phyloP scores from a whole-genome alignment of 2,888 invertebrate species.

The Chymomyza fuscimana region DNA sequence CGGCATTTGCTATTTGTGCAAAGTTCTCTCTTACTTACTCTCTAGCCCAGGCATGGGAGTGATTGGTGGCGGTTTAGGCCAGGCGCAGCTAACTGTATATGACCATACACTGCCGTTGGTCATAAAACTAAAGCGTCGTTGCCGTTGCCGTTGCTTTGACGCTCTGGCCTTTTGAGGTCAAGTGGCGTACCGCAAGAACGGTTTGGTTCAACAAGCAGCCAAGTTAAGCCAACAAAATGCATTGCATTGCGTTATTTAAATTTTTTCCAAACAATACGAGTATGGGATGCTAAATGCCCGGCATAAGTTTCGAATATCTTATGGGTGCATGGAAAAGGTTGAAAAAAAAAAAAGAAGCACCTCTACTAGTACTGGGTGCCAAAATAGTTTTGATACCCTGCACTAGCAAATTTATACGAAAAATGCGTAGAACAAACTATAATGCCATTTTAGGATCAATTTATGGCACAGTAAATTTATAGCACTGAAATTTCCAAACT shows the following conservation, averaged over 20 bases:
- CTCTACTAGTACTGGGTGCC: too few species aligned
- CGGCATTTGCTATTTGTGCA: conserved; percentile 72
- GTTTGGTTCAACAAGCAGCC: background rate
- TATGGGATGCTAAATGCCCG: conserved; percentile 52
- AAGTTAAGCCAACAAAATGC: background rate
- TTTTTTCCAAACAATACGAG: conserved; percentile 42
- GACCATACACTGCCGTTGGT: conserved; percentile 4
- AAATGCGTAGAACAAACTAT: too few species aligned
- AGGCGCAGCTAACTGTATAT: conserved; percentile 36
- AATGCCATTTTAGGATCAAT: too few species aligned
- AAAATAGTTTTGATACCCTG: background rate
- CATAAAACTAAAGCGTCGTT: conserved; percentile 14
- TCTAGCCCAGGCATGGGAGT: conserved; percentile 19
- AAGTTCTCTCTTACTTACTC: conserved; percentile 36
- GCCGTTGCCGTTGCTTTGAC: background rate
- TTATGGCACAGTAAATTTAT: too few species aligned
- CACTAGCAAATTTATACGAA: too few species aligned
- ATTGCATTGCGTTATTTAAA: conserved; percentile 7
- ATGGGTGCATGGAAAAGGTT: background rate
- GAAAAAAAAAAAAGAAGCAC: too few species aligned
- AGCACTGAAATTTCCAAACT: too few species aligned
- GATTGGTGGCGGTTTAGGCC: background rate
- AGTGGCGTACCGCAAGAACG: conserved; percentile 46
- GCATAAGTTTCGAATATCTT: background rate
- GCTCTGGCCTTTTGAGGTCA: conserved; percentile 45